These are phyloP conservation scores for Drosophila testacea DNA, from an alignment of 2,888 invertebrate genomes.

Conservation along the genomic window DNA sequence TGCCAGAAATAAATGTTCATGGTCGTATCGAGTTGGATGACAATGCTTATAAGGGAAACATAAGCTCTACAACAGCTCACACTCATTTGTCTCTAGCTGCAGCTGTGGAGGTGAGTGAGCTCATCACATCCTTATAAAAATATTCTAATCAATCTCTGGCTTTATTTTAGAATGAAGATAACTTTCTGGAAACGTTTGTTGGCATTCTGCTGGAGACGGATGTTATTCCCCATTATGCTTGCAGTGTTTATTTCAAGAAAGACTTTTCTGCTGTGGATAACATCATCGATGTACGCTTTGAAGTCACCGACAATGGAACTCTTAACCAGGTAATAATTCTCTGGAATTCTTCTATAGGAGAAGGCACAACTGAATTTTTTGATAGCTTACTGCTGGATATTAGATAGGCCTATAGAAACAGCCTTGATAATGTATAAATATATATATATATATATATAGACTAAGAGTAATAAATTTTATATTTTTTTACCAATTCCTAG, in stretches of 20 bases:
- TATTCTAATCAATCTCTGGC: not conserved
- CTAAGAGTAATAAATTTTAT: no score
- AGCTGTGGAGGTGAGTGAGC: conserved; percentile 86
- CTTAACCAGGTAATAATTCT: conserved; percentile 86
- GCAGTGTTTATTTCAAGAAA: conserved; percentile 89
- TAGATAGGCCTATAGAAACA: no score
- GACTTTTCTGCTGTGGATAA: conserved; percentile 89
- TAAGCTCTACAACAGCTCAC: conserved; percentile 86
- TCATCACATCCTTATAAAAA: not conserved
- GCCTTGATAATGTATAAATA: no score
- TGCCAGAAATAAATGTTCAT: conserved; percentile 86
- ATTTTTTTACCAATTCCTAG: no score
- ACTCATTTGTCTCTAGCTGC: conserved; percentile 86
- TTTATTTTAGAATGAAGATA: conserved; percentile 86
- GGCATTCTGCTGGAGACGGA: conserved; percentile 88
- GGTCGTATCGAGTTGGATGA: conserved; percentile 86
- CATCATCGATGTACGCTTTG: conserved; percentile 88
- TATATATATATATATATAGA: no score
- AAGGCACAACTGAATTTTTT: no score
- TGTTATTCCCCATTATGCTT: conserved; percentile 88
- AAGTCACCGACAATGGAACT: conserved; percentile 87
- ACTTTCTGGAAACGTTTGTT: conserved; percentile 88
- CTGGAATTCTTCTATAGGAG: not conserved
- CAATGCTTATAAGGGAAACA: conserved; percentile 86
- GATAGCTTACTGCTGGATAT: no score